Conservation (phyloP, 2,113 vertebrate genomes). For the Pollimyrus isidori region DNA sequence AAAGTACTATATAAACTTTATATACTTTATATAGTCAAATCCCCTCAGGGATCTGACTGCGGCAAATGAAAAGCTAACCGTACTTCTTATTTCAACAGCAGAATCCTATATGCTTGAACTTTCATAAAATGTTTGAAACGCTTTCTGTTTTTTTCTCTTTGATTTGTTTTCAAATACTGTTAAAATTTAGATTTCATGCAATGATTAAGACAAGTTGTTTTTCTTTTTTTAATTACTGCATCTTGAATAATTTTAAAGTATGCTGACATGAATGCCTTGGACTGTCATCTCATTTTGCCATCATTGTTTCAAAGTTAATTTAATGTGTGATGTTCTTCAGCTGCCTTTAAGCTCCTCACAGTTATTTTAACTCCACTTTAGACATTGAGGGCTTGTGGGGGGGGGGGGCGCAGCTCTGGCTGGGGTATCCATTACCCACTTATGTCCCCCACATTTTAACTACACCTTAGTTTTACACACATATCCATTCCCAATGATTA, state of each 20-base stretch:
- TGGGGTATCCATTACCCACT: too few species aligned
- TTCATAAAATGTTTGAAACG: background rate
- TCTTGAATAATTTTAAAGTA: background rate
- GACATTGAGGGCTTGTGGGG: too few species aligned
- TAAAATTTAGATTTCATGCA: background rate
- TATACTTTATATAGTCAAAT: too few species aligned
- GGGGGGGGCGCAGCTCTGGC: too few species aligned
- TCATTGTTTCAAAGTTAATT: background rate
- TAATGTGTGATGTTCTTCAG: background rate
- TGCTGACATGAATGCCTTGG: background rate
- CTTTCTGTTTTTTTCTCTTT: background rate
- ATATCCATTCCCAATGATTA: too few species aligned
- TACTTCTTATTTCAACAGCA: background rate
- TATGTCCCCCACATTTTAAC: too few species aligned
- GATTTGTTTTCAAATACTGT: background rate
- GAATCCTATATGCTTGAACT: background rate
- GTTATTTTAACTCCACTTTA: too few species aligned
- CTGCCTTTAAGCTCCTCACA: background rate
- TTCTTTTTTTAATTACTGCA: background rate
- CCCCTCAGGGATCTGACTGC: background rate
- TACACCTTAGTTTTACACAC: too few species aligned
- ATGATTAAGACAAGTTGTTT: background rate
- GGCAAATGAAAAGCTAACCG: background rate
- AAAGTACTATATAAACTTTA: too few species aligned
- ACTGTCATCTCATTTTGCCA: background rate